Conservation (phyloP, 2,113 vertebrate genomes). For the Platichthys flesus region DNA sequence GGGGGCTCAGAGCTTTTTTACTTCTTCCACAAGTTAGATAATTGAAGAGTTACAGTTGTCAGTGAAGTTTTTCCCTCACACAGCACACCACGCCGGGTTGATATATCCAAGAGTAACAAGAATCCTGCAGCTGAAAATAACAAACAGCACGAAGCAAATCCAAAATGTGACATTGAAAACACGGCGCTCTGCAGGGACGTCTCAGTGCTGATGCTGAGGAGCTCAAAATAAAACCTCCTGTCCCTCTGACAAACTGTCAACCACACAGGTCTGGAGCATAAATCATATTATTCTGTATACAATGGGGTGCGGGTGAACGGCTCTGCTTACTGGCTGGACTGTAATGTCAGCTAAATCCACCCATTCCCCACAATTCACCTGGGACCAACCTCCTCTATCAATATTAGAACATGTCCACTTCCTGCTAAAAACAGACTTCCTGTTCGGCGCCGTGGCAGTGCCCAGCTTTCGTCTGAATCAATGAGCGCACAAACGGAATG, state of each 20-base stretch:
- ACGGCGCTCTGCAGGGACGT: conserved; percentile 38
- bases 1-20: too few relatives aligned
- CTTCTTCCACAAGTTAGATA: too few relatives aligned
- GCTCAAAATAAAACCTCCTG: conserved; percentile 68
- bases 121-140: neutral
- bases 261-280: conserved; percentile 63
- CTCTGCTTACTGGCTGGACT: conserved; percentile 53
- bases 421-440: conserved; percentile 71
- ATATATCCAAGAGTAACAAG: conserved; percentile 15
- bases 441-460: conserved; percentile 11
- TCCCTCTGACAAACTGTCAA: conserved; percentile 68
- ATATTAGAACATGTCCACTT: conserved; percentile 77
- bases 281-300: conserved; percentile 71
- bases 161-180: conserved; percentile 33
- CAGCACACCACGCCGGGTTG: neutral
- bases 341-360: conserved; percentile 81
- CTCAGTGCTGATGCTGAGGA: conserved; percentile 55
- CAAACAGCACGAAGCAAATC: conserved; percentile 1
- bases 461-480: neutral
- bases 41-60: too few relatives aligned
- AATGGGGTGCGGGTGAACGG: conserved; percentile 59
- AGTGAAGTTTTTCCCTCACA: too few relatives aligned
- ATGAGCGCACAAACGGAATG: neutral
- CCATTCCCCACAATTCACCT: conserved; percentile 59
- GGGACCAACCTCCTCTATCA: conserved; percentile 78